A percentile compares a stretch with the other conserved stretches of the same genome.
Conservation (phyloP, 2,113 vertebrate genomes). For the Hippolais icterina region DNA sequence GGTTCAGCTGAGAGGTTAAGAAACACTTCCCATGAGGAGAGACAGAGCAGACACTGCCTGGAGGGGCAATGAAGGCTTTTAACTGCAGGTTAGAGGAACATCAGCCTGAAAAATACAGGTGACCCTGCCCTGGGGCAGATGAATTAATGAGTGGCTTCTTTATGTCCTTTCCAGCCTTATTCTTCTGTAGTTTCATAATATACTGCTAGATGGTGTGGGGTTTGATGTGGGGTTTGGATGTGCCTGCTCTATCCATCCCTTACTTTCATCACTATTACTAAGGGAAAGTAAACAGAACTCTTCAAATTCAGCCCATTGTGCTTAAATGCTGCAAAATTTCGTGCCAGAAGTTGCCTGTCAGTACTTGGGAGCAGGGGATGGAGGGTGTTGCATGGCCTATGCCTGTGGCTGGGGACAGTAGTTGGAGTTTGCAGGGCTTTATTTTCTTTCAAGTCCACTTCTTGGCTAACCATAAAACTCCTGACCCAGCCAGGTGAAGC, state of each 20-base stretch:
- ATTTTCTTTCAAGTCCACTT: neutral
- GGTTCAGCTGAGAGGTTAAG: neutral
- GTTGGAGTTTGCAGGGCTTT: neutral
- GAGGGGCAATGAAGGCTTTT: neutral
- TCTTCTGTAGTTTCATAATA: neutral
- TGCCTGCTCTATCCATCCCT: neutral
- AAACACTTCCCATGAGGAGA: neutral
- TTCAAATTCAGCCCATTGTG: neutral
- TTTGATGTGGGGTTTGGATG: neutral
- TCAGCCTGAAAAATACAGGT: neutral
- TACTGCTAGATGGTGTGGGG: neutral
- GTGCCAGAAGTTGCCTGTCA: neutral
- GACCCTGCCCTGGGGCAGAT: neutral
- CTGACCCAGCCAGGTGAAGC: neutral
- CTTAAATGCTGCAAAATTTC: neutral
- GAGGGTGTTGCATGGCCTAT: neutral
- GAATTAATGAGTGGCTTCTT: neutral
- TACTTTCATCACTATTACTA: neutral
- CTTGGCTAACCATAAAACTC: neutral
- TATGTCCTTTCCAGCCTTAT: neutral
- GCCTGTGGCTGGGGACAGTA: fast-evolving
- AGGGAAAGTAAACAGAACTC: neutral
- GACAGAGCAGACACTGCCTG: neutral
- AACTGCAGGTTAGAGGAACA: neutral
- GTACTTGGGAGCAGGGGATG: neutral